Percentiles rank a stretch among this genome's conserved stretches.
Evolutionary conservation across 2,113 vertebrate species (phyloP).

Genomic region (Syngnathus floridae): DNA sequence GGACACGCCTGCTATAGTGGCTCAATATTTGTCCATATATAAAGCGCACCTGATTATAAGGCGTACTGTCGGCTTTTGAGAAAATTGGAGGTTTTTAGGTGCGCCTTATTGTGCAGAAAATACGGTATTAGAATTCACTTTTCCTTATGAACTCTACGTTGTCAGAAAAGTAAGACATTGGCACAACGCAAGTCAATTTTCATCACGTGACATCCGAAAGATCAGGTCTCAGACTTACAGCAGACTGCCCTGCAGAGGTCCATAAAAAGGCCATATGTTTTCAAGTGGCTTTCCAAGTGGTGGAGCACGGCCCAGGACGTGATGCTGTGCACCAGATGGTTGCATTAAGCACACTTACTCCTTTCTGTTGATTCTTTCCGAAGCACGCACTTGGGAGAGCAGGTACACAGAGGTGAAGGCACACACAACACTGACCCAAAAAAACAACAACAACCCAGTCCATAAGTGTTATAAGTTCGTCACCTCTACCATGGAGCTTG

Average conservation of each 20-base stretch:
- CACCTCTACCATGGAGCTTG: background rate
- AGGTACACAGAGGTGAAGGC: conserved; percentile 29
- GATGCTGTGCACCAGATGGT: conserved; percentile 29
- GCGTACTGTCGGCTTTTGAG: no score
- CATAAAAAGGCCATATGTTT: conserved; percentile 60
- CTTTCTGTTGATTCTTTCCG: conserved; percentile 41
- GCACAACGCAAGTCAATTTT: conserved; percentile 3
- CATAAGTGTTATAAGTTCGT: conserved; percentile 8
- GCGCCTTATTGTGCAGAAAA: no score
- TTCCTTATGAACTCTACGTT: conserved; percentile 29
- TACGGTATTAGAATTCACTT: conserved; percentile 2
- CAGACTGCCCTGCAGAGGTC: conserved; percentile 22
- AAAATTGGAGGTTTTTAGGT: no score
- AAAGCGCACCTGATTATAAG: no score
- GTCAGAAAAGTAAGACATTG: conserved; percentile 4
- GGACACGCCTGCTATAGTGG: no score
- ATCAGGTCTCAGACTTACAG: conserved; percentile 42
- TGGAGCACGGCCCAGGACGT: conserved; percentile 8
- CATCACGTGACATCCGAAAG: conserved; percentile 35
- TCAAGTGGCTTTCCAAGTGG: conserved; percentile 42
- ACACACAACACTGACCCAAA: conserved; percentile 20
- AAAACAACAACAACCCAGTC: conserved; percentile 37
- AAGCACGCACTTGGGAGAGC: conserved; percentile 24
- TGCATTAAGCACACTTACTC: conserved; percentile 24
- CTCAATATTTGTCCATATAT: no score